Evolutionary conservation across 1,140 invertebrate species (phyloP).

Genomic region (Linepithema humile): DNA sequence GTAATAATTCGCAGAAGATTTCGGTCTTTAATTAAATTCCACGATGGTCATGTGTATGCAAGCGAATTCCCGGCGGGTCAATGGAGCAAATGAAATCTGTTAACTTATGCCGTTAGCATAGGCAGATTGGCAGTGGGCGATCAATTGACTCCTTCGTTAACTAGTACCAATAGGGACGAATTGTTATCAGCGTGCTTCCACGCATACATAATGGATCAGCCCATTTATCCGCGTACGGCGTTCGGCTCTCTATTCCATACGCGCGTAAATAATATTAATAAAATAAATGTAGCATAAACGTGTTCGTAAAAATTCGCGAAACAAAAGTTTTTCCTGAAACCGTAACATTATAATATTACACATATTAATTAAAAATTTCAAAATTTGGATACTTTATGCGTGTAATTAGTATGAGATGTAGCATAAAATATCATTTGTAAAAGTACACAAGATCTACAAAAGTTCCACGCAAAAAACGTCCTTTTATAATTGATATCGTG

Average conservation of each 20-base stretch:
- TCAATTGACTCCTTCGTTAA: constrained; percentile 81
- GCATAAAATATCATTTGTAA: neutral
- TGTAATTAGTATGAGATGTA: neutral
- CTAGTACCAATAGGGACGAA: constrained; percentile 80
- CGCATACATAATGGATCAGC: constrained; percentile 79
- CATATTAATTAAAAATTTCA: neutral
- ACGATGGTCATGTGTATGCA: constrained; percentile 69
- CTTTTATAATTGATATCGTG: neutral
- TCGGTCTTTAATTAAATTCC: constrained; percentile 74
- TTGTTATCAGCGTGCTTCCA: constrained; percentile 77
- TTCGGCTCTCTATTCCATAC: constrained; percentile 42
- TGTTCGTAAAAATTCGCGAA: neutral
- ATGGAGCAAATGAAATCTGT: constrained; percentile 82
- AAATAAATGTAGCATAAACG: neutral
- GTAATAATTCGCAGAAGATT: constrained; percentile 64
- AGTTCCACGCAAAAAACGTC: neutral
- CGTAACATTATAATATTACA: neutral
- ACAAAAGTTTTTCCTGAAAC: neutral
- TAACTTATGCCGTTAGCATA: constrained; percentile 72
- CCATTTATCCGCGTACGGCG: constrained; percentile 62
- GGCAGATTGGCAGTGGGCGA: constrained; percentile 82
- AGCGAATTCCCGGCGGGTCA: constrained; percentile 73
- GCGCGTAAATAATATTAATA: constrained; percentile 30
- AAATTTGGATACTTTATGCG: neutral
- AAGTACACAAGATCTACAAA: neutral